Conservation (phyloP, 2,113 vertebrate genomes). For the Aythya baeri region DNA sequence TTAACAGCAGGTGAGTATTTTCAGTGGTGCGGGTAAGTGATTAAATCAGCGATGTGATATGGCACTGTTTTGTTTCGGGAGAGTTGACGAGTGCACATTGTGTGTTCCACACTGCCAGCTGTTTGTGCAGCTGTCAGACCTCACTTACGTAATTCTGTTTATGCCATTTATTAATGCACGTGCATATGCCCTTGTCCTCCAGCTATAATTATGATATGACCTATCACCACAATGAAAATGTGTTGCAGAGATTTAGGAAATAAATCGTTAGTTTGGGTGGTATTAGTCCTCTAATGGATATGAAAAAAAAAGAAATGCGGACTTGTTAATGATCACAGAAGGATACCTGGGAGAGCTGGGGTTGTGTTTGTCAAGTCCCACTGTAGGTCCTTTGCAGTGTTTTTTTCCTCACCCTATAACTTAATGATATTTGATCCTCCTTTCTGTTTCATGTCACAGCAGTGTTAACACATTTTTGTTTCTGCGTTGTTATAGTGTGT, state of each 20-base stretch:
- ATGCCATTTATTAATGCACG: neutral
- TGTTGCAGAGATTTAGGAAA: neutral
- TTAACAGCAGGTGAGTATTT: slow-evolving; percentile 88
- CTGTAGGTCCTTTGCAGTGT: neutral
- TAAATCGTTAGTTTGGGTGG: neutral
- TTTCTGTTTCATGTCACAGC: neutral
- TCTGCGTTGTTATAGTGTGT: slow-evolving; percentile 82
- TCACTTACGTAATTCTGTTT: neutral
- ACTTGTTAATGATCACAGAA: neutral
- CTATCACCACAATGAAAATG: neutral
- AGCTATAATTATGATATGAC: neutral
- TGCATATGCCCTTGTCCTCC: neutral
- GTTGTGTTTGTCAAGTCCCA: neutral
- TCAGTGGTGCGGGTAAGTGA: neutral
- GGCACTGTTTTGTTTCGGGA: neutral
- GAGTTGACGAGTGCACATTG: neutral
- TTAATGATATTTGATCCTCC: neutral
- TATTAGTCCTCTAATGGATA: neutral
- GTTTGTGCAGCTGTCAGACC: neutral
- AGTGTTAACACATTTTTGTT: neutral
- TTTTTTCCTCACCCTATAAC: neutral
- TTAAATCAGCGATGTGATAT: neutral
- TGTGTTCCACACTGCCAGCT: neutral
- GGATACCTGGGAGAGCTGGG: neutral
- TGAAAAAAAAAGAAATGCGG: neutral